phyloP scores from a whole-genome alignment of 2,113 vertebrate genomes.

The Gadus chalcogrammus region DNA sequence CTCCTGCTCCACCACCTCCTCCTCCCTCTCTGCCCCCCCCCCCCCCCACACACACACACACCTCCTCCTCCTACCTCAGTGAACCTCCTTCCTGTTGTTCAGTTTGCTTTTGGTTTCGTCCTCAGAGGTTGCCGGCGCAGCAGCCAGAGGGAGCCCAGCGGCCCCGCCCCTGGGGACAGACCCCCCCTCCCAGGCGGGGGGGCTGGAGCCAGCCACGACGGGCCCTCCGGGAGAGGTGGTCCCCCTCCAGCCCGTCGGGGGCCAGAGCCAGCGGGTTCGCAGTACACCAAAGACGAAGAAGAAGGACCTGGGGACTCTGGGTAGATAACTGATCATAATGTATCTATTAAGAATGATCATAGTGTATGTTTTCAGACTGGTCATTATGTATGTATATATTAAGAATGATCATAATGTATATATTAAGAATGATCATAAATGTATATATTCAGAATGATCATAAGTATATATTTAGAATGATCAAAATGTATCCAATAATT shows the following conservation, averaged over 20 bases:
- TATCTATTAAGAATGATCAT: too few relatives aligned
- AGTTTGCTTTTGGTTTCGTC: not conserved
- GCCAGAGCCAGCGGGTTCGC: constrained; percentile 84
- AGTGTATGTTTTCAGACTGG: too few relatives aligned
- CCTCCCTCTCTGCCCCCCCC: too few relatives aligned
- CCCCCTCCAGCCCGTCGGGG: constrained; percentile 80
- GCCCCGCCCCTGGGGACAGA: constrained; percentile 6
- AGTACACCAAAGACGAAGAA: constrained; percentile 79
- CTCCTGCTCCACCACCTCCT: too few relatives aligned
- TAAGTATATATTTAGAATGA: too few relatives aligned
- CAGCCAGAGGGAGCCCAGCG: constrained; percentile 13
- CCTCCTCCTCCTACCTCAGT: too few relatives aligned
- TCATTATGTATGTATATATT: too few relatives aligned
- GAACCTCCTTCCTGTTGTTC: not conserved
- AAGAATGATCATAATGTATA: too few relatives aligned
- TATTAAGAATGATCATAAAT: too few relatives aligned
- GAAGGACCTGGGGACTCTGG: constrained; percentile 86
- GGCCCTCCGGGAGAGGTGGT: constrained; percentile 67
- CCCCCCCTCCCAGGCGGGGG: constrained; percentile 26
- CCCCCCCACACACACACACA: too few relatives aligned
- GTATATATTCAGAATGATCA: too few relatives aligned
- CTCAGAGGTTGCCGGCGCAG: constrained; percentile 43
- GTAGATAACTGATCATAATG: constrained; percentile 58
- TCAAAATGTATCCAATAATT: too few relatives aligned
- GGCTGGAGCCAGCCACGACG: constrained; percentile 60